A percentile compares a stretch with the other conserved stretches of the same genome.
Evolutionary conservation across 2,888 invertebrate genomes (phyloP).

Genomic region (Drosophila stalkeri): DNA sequence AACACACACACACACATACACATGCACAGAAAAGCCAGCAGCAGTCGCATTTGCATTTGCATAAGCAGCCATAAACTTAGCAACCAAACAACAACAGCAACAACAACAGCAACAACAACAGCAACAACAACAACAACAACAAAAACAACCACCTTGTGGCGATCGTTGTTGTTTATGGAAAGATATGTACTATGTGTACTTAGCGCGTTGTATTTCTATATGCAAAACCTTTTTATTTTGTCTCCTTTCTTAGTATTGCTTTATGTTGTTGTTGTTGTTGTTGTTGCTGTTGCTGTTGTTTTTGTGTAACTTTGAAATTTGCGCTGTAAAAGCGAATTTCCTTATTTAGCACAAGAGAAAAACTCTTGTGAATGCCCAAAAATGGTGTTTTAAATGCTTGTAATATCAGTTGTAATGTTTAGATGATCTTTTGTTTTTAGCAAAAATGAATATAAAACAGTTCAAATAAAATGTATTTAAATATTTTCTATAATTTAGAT

Average conservation of each 20-base stretch:
- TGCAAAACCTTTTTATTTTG: conserved; percentile 38
- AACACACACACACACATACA: background rate
- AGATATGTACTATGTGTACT: conserved; percentile 43
- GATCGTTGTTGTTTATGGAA: conserved; percentile 46
- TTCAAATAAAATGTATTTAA: background rate
- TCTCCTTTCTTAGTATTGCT: conserved; percentile 36
- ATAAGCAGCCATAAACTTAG: conserved; percentile 75
- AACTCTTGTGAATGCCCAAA: conserved; percentile 38
- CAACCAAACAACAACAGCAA: conserved; percentile 27
- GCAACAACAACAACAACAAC: conserved; percentile 16
- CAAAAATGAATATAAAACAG: background rate
- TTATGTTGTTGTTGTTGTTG: conserved; percentile 7
- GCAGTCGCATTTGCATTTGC: conserved; percentile 70
- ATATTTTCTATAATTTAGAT: background rate
- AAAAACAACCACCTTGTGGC: conserved; percentile 24
- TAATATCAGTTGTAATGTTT: conserved; percentile 13
- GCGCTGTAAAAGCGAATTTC: conserved; percentile 51
- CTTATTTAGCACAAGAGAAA: conserved; percentile 47
- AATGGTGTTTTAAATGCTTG: conserved; percentile 35
- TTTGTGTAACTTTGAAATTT: conserved; percentile 3
- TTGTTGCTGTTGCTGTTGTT: conserved; percentile 7
- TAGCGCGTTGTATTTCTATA: conserved; percentile 30
- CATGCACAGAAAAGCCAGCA: conserved; percentile 28
- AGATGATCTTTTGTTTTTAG: background rate
- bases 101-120: conserved; percentile 17